Percentiles rank a stretch among this genome's conserved stretches.
These are phyloP conservation scores for Luperina nickerlii DNA, from an alignment of 2,888 invertebrate genomes.

Conservation along the genomic window DNA sequence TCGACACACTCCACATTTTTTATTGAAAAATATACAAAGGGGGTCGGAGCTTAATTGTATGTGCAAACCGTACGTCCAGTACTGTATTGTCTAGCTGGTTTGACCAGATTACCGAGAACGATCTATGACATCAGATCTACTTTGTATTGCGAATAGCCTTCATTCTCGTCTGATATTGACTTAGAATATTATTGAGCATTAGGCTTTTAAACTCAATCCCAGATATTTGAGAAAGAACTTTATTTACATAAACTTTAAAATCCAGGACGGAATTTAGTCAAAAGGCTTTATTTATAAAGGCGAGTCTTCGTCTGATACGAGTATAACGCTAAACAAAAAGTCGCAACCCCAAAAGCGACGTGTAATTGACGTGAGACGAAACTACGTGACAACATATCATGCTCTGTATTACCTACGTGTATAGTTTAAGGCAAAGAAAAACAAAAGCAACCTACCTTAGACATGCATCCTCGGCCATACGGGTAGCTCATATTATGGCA, in stretches of 20 bases:
- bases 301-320: constrained; percentile 6
- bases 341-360: constrained; percentile 20
- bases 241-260: not conserved
- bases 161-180: constrained; percentile 24
- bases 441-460: constrained; percentile 49
- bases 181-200: constrained; percentile 15
- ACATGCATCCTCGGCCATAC: constrained; percentile 27
- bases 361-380: constrained; percentile 49
- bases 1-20: constrained; percentile 62
- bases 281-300: not conserved
- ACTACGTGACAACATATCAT: constrained; percentile 47
- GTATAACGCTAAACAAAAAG: constrained; percentile 21
- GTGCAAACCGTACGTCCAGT: constrained; percentile 47
- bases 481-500: constrained; percentile 27
- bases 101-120: constrained; percentile 45
- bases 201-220: not conserved
- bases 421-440: constrained; percentile 19
- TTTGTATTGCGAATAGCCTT: constrained; percentile 34
- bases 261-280: not conserved
- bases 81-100: constrained; percentile 46
- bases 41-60: constrained; percentile 59
- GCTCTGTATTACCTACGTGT: constrained; percentile 12
- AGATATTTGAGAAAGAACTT: not conserved
- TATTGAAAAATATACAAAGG: constrained; percentile 53
- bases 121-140: constrained; percentile 60